Evolutionary conservation across 2,888 invertebrate species (phyloP), one percentile per base, ranked within the genome.

Genomic region (Cybosia mesomella): DNA sequence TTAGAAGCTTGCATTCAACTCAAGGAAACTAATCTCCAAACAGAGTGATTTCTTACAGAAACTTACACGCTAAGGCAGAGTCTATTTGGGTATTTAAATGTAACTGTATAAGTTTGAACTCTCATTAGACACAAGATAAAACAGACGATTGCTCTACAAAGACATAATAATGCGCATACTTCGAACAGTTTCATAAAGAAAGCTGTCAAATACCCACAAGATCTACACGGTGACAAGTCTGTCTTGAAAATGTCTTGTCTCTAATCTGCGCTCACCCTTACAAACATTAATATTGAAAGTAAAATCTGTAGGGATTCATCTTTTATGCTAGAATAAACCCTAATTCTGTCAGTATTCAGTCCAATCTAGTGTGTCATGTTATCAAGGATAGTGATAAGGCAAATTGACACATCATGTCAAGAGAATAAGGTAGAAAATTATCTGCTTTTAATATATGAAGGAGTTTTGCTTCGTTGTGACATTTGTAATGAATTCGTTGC

Each of bases 401-500:
- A 63, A 72, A 74, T 32, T 71, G 34, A 70, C 43, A 61, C 57
- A 8, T 76, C 22, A 32, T 0, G 0, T 69, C 66, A 75, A 68
- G 43, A 72, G 61, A 69, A 76, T 82, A 82, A 71, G 70, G 73
- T 61, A 61, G 62, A 53, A 66, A 70, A 58, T 78, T 69, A 70
- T 71, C 18, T 75, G 71, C 59, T 65, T 74, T 64, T 68, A 57
- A 69, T 34, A 32, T 57, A 71, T 74, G 70, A 70, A 73, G 77
- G 71, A 70, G 72, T 73, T 78, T 73, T 54, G 71, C 68, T 82
- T 79, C 74, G 73, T 69, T 76, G 72, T 75, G 80, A 80, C 75
- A 79, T 81, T 84, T 77, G 81, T 82, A 83, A 82, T 84, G 83
- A 83, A 84, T 84, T 81, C 81, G 73, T 79, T 68, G 69, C 43